Base-by-base conservation (phyloP, 2,797 vertebrate genomes). In the Lacerta bilineata region DNA sequence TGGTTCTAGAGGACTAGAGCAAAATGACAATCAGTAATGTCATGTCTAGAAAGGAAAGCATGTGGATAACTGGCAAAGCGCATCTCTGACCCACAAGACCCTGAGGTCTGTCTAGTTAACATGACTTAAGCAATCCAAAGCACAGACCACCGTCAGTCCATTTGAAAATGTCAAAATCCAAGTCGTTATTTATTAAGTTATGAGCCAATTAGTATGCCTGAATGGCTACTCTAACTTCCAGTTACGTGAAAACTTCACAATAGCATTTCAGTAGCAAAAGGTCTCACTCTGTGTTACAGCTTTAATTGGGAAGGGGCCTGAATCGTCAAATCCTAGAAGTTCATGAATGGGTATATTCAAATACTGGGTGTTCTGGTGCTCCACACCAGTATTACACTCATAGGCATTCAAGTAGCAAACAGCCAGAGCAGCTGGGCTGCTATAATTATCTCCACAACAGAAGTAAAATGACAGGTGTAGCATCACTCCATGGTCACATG, bases 401-500 rank as follows among this genome's bases (percentile, higher is more conserved):
- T 20, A 88, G 33, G 4, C 11, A 33, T 80, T 74, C 72, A 61
- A 15, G 23, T 43, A 64, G 27, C 17, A 46, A 36, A 41, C 71
- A 1, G 11, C 36, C 10, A 10, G 20, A 84, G n/a, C 55, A 80
- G 50, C 50, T 41, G 36, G 68, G 33, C 55, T 68, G n/a, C 61
- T 81, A 61, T 33, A 36, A 75, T 66, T 36, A 29, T 68, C 27
- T 93, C 89, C 91, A 11, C 87, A 94, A 91, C 83, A 55, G 74
- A 36, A 83, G 61, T 88, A 55, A 88, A 90, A 92, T 87, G 85
- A 91, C 83, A 88, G 72, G 20, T 85, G 84, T 91, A 85, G 87
- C 85, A 84, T 93, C 82, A 92, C 84, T 90, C 80, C 89, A 88
- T 90, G 90, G 87, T 78, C 90, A 86, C 88, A 90, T 92, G 90